Conservation (phyloP, 2,888 invertebrate genomes). For the Megastigmus dorsalis region DNA sequence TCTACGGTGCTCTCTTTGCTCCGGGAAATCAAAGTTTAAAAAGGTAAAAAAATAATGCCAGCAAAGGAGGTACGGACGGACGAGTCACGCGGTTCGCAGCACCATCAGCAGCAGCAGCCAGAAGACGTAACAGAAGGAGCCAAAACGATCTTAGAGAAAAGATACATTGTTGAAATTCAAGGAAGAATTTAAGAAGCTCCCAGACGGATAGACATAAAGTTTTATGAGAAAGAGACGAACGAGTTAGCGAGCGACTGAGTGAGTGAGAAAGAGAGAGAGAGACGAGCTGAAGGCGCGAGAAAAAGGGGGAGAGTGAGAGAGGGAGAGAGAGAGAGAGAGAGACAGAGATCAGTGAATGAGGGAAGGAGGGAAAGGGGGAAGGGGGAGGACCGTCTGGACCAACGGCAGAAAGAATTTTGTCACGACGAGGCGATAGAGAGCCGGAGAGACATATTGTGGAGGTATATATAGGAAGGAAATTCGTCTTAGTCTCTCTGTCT, state of each 20-base stretch:
- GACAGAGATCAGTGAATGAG: constrained; percentile 20
- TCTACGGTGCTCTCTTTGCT: neutral
- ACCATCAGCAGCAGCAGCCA: too few relatives aligned
- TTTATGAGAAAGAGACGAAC: constrained; percentile 43
- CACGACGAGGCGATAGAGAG: constrained; percentile 50
- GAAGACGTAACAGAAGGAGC: constrained; percentile 16
- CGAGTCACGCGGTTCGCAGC: too few relatives aligned
- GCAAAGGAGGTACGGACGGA: too few relatives aligned
- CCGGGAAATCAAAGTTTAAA: constrained; percentile 1
- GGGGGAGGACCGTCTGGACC: constrained; percentile 47
- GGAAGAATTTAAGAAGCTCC: constrained; percentile 49
- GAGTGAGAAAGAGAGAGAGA: constrained; percentile 9
- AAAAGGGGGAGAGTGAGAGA: constrained; percentile 7
- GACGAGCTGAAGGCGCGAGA: neutral
- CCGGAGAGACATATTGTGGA: constrained; percentile 38
- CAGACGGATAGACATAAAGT: constrained; percentile 49
- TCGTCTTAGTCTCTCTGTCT: constrained; percentile 56
- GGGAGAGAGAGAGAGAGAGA: constrained; percentile 33
- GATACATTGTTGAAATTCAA: constrained; percentile 46
- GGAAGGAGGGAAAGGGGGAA: constrained; percentile 18
- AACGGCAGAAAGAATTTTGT: constrained; percentile 48
- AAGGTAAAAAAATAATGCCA: neutral
- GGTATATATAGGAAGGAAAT: constrained; percentile 59
- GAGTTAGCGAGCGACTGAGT: constrained; percentile 10
- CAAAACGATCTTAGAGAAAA: constrained; percentile 45